Base-by-base conservation (phyloP, 2,888 invertebrate species). In the Trachelus stipa region DNA sequence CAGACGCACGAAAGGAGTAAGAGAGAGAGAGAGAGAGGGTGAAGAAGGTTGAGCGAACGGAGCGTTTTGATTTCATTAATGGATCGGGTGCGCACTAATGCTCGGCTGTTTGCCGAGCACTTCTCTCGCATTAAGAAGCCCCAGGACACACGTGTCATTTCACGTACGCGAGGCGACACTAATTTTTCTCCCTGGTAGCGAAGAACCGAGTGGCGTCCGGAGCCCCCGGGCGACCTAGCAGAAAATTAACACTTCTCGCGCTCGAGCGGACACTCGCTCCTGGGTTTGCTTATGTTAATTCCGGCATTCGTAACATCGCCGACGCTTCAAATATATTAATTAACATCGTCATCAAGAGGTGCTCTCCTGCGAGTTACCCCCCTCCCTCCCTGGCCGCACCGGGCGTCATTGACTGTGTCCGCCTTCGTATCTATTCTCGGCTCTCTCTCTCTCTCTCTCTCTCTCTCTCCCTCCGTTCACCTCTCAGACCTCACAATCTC, bases 231-330 rank as follows among this genome's bases (percentile, higher is more conserved):
- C 80, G 77, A 79, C 69, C 81, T 85, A 85, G 86, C 86, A 81
- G 82, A 87, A 88, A 90, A 90, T 90, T 90, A 90, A 89, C 90
- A 90, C 90, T 88, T 90, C 87, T 84, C 84, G 87, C 82, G 76
- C 73, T 76, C 73, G 74, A 33, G 23, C 76, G 82, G 83, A 83
- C 82, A 84, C 85, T 83, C 80, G 83, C 83, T 82, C 81, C 81
- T 81, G 82, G 81, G 89, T 90, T 90, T 90, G 86, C 86, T 90
- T 90, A 90, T 90, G 90, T 87, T 90, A 90, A 90, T 90, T 86
- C 85, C 81, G 79, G 85, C 85, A 82, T 84, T 83, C 81, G 79
- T 79, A 78, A 75, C 78, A 76, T 80, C 78, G 82, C 79, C 83
- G 85, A 85, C 86, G 83, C 85, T 85, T 85, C 90, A 88, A 90